These are phyloP conservation scores for Discoglossus pictus DNA, from an alignment of 2,797 vertebrate genomes.

Conservation along the genomic window DNA sequence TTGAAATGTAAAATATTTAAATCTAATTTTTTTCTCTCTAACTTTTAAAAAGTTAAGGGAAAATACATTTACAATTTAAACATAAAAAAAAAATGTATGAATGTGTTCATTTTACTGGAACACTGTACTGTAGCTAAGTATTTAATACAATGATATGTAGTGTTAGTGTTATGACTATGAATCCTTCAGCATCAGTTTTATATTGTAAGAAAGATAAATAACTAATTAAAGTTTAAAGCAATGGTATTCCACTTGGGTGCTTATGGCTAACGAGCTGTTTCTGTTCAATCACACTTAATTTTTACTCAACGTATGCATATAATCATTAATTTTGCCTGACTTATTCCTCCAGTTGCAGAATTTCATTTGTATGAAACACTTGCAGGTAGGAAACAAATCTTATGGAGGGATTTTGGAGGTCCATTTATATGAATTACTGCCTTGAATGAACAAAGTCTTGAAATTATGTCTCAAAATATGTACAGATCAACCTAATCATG, in stretches of 20 bases:
- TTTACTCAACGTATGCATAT: neutral
- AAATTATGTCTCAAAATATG: too few species aligned
- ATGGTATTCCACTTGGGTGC: constrained; percentile 15
- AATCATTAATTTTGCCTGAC: neutral
- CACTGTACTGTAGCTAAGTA: constrained; percentile 10
- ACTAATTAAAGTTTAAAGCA: constrained; percentile 8
- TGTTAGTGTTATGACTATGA: neutral
- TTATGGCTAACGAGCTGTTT: constrained; percentile 16
- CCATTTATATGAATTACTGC: neutral
- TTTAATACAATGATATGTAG: constrained; percentile 17
- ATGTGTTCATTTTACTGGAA: neutral
- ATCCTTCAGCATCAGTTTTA: neutral
- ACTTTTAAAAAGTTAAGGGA: too few species aligned
- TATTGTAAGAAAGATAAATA: constrained; percentile 3
- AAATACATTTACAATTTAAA: too few species aligned
- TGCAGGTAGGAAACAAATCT: neutral
- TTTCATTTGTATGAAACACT: neutral
- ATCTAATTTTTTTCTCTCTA: too few species aligned
- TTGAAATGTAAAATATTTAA: too few species aligned
- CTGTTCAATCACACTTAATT: neutral
- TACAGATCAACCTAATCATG: neutral
- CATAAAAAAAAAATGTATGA: too few species aligned
- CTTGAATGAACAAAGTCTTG: neutral
- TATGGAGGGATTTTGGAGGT: neutral
- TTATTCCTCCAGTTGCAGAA: neutral